Percentiles rank a stretch among this genome's conserved stretches.
These are phyloP conservation scores for Porphyrio hochstetteri DNA, from an alignment of 2,113 vertebrate species.

Conservation along the genomic window DNA sequence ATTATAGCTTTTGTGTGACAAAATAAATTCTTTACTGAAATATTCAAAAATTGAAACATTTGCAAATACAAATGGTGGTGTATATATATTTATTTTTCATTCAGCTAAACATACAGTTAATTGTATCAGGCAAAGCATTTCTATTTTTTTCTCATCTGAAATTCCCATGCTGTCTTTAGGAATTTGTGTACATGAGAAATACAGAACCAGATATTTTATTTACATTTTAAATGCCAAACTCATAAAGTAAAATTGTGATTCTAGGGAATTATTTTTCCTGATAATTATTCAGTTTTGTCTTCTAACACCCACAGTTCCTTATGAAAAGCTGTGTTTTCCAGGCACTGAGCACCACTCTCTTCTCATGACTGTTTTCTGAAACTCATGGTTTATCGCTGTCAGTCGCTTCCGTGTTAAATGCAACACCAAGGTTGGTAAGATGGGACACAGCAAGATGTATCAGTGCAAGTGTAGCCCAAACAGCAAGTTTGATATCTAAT, in stretches of 20 bases:
- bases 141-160: not conserved
- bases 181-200: not conserved
- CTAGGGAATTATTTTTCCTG: not conserved
- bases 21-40: not conserved
- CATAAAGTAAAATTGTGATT: not conserved
- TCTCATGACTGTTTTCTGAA: not conserved
- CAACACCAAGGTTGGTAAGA: not conserved
- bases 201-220: not conserved
- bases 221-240: not conserved
- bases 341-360: not conserved
- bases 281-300: not conserved
- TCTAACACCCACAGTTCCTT: not conserved
- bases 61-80: not conserved
- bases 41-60: not conserved
- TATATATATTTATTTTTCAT: not conserved
- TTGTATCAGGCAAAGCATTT: not conserved
- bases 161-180: not conserved
- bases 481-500: not conserved
- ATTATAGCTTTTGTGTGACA: not conserved
- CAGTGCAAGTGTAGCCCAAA: not conserved
- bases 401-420: not conserved
- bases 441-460: not conserved
- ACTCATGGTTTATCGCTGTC: not conserved
- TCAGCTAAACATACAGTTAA: not conserved
- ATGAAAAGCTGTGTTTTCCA: not conserved